Evolutionary conservation across 2,888 invertebrate genomes (phyloP).

Genomic region (Acanthosepion lycidas): DNA sequence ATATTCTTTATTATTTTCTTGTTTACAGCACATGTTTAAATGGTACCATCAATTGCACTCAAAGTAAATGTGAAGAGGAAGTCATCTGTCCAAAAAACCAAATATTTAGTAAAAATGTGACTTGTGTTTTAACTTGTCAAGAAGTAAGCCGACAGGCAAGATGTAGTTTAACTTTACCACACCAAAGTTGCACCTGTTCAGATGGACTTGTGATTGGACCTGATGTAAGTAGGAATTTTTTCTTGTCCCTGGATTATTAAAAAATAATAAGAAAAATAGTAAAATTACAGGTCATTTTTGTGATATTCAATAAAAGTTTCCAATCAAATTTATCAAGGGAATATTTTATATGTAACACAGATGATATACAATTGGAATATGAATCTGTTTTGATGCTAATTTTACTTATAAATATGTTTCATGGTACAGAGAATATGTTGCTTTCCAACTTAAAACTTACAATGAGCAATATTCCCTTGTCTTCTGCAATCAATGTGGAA

Average conservation of each 20-base stretch:
- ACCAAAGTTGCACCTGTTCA: constrained; percentile 36
- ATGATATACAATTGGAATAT: no score
- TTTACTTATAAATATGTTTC: no score
- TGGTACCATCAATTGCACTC: constrained; percentile 13
- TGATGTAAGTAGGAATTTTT: constrained; percentile 2
- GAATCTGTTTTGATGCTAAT: no score
- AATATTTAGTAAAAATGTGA: constrained; percentile 41
- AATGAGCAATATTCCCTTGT: no score
- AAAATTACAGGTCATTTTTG: neutral
- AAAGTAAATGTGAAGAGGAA: constrained; percentile 25
- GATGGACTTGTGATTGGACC: constrained; percentile 2
- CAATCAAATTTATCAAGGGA: no score
- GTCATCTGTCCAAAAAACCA: constrained; percentile 45
- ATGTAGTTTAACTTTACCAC: constrained; percentile 15
- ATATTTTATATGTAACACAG: no score
- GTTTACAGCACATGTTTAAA: constrained; percentile 38
- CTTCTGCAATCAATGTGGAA: no score
- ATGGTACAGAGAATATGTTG: no score
- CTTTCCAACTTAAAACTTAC: no score
- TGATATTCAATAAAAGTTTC: no score
- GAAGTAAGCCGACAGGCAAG: neutral
- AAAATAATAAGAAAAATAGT: neutral
- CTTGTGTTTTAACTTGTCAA: constrained; percentile 33
- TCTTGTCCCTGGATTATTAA: neutral
- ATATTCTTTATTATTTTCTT: neutral